Base-by-base conservation (phyloP, 2,888 invertebrate genomes). In the Patella depressa region DNA sequence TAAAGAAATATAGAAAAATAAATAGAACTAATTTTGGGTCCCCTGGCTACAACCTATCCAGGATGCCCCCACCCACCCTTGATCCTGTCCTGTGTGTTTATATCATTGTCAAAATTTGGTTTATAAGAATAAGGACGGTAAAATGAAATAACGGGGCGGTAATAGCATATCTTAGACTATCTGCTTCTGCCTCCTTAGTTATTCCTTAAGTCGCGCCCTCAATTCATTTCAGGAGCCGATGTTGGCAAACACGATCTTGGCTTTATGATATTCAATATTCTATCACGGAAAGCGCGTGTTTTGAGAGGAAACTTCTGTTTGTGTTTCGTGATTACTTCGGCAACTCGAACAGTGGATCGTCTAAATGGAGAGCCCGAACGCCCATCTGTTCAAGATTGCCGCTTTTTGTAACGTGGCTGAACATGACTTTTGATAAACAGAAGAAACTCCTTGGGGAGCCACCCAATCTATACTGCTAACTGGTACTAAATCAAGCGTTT, bases 251-350 rank as follows among this genome's bases (percentile, higher is more conserved):
- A 53, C 24, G 24, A n/a, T 53, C 73, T 29, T 73, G 24, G 73
- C 73, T 73, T 24, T 53, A 53, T 53, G 73, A 73, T 73, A 73
- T 73, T 53, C n/a, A 73, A 73, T 73, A 73, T 73, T 53, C n/a
- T 55, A 24, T 53, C 53, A 19, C 45, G 54, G 24, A 24, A 24
- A 73, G 54, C 45, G 73, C 19, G 55, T 73, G 55, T 73, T 73
- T 73, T 73, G 73, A 73, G 73, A 73, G 55, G 54, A 53, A 53
- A 34, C 53, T 54, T 73, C 73, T 73, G 73, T 73, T 73, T 73
- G 73, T 73, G 53, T 53, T 53, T 24, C 53, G 73, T 73, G 53
- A 73, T 73, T 73, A 55, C n/a, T 73, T 73, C 53, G 24, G 54
- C 24, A 55, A 53, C 24, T 55, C 53, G 53, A 53, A 54, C 55